These are phyloP conservation scores for Lepidonotus clava DNA, from an alignment of 2,888 invertebrate genomes.

Conservation along the genomic window DNA sequence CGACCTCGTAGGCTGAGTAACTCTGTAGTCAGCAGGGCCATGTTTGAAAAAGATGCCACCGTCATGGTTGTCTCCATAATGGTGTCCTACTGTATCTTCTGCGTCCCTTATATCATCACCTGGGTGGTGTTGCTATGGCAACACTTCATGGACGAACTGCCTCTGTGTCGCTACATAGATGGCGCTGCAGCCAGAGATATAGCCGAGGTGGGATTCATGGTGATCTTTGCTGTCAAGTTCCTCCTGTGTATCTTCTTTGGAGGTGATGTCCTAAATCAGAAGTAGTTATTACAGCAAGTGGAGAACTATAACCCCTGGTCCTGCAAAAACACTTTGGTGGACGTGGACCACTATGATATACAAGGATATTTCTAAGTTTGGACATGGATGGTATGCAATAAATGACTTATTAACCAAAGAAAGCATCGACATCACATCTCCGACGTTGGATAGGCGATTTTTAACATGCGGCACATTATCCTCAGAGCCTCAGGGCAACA, in stretches of 20 bases:
- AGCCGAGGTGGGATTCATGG: conserved; percentile 50
- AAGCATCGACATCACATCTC: too few species aligned
- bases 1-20: conserved; percentile 35
- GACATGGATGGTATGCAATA: too few species aligned
- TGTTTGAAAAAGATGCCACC: conserved; percentile 47
- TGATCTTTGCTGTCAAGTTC: conserved; percentile 50
- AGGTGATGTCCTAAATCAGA: conserved; percentile 41
- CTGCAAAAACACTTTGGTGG: too few species aligned
- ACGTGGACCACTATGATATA: too few species aligned
- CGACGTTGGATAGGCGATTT: too few species aligned
- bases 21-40: conserved; percentile 4
- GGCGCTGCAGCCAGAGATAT: conserved; percentile 48
- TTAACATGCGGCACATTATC: too few species aligned
- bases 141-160: conserved; percentile 37
- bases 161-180: conserved; percentile 38
- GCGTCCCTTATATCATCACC: conserved; percentile 44
- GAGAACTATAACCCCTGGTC: too few species aligned
- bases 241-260: conserved; percentile 48
- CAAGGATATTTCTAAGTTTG: too few species aligned
- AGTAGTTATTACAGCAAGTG: too few species aligned
- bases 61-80: conserved; percentile 34
- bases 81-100: conserved; percentile 20
- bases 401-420: too few species aligned
- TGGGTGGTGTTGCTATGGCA: conserved; percentile 50
- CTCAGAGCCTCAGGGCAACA: too few species aligned